Evolutionary conservation across 2,888 invertebrate genomes (phyloP), one percentile per base, ranked within the genome.

Genomic region (Cremastinae sp.): DNA sequence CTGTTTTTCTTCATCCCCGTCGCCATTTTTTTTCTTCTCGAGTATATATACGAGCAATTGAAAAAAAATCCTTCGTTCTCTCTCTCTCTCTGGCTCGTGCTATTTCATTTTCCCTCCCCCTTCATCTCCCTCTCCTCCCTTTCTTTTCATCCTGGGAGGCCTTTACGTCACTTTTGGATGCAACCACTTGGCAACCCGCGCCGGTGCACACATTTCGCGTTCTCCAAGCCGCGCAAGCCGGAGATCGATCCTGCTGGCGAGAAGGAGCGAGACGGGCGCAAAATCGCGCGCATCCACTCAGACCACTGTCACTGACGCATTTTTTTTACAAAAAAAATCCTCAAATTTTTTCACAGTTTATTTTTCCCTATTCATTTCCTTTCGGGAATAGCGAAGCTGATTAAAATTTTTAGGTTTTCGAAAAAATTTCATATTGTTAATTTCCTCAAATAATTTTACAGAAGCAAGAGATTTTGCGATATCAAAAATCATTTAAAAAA

Each of bases 191-290:
- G 65, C 69, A 59, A 69, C 28, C 14, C 61, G 70, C 45, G 47
- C 20, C 4, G 9, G 41, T 69, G 49, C 55, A 51, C 41, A 55
- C 55, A 43, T 61, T 70, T 70, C 45, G 53, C 70, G 45, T 70
- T 59, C 61, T 43, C 61, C 7, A 41, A 61, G 51, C 51, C 41
- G 70, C 70, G 70, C 70, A 70, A 55, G 53, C 53, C 18, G n/a
- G 61, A 59, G 51, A 70, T 70, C 70, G 70, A 70, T 70, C 59
- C 59, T 61, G 7, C 59, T 61, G 7, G 9, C 28, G 41, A 49
- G 58, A 28, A 28, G n/a, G 12, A n/a, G 72, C 58, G 74, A 72
- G 73, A 69, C 55, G 56, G 53, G 14, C 53, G 68, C 68, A 58
- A 68, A 58, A 68, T 58, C 68, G 39, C 47, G 61, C 61, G 53